These are phyloP conservation scores for Hylaeus anthracinus DNA, from an alignment of 1,140 invertebrate species.

Conservation along the genomic window DNA sequence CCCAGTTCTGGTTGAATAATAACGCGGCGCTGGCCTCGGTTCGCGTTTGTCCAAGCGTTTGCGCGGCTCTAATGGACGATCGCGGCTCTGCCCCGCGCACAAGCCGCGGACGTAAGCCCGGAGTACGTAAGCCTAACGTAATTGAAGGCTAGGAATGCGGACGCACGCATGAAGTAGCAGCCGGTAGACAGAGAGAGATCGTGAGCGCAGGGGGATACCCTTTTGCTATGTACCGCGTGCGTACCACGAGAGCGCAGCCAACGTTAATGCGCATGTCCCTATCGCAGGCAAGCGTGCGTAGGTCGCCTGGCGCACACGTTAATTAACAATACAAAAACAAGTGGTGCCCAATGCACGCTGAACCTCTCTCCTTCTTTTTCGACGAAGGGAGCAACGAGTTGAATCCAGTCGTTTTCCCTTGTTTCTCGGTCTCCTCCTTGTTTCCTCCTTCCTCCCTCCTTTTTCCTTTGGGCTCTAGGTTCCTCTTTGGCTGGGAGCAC, in stretches of 20 bases:
- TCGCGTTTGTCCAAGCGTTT: constrained; percentile 56
- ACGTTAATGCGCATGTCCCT: constrained; percentile 49
- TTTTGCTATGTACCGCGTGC: constrained; percentile 36
- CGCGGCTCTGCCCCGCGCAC: constrained; percentile 35
- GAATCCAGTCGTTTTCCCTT: background rate
- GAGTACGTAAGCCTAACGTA: constrained; percentile 49
- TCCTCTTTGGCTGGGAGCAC: background rate
- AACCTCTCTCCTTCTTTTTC: background rate
- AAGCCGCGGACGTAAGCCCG: constrained; percentile 29
- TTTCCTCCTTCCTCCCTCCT: background rate
- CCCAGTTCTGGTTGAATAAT: constrained; percentile 64
- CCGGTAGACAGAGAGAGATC: constrained; percentile 52
- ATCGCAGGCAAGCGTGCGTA: constrained; percentile 25
- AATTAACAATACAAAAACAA: constrained; percentile 51
- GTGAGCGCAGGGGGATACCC: constrained; percentile 34
- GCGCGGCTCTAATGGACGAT: constrained; percentile 69
- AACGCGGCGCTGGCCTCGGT: constrained; percentile 42
- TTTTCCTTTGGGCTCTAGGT: background rate
- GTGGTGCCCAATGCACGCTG: background rate
- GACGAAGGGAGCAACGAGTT: background rate
- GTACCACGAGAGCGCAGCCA: constrained; percentile 5
- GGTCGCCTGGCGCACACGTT: constrained; percentile 7
- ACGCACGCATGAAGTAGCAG: constrained; percentile 72
- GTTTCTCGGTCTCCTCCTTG: background rate
- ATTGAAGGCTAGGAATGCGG: constrained; percentile 75